phyloP scores from a whole-genome alignment of 2,113 vertebrate genomes.

The Hemichromis elongatus region DNA sequence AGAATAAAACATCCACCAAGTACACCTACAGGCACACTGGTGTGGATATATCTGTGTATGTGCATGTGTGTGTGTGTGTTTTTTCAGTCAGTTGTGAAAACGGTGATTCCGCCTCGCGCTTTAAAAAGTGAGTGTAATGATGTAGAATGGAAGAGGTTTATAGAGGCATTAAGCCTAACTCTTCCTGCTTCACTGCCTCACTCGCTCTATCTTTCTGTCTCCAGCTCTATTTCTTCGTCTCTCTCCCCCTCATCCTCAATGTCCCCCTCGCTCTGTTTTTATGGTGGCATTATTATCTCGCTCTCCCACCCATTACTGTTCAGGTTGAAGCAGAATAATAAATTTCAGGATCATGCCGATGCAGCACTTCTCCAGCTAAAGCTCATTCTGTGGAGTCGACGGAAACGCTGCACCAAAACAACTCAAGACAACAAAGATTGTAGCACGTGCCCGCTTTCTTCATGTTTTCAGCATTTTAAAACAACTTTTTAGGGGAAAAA shows the following conservation, averaged over 20 bases:
- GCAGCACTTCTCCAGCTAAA: slow-evolving; percentile 49
- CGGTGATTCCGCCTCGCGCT: slow-evolving; percentile 52
- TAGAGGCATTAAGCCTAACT: slow-evolving; percentile 55
- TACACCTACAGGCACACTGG: slow-evolving; percentile 13
- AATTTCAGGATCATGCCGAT: slow-evolving; percentile 60
- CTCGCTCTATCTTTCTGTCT: slow-evolving; percentile 5
- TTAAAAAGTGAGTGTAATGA: slow-evolving; percentile 64
- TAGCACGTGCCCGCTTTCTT: neutral
- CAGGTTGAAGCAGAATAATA: slow-evolving; percentile 63
- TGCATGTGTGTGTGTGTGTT: slow-evolving; percentile 6
- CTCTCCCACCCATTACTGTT: slow-evolving; percentile 63
- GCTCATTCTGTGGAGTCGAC: slow-evolving; percentile 61
- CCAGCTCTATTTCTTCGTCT: neutral
- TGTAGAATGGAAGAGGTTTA: slow-evolving; percentile 64
- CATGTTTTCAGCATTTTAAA: neutral
- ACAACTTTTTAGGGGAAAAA: neutral
- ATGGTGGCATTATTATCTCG: slow-evolving; percentile 58
- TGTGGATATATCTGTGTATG: neutral
- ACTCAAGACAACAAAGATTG: slow-evolving; percentile 11
- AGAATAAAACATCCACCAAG: slow-evolving; percentile 49
- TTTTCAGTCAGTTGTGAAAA: slow-evolving; percentile 57
- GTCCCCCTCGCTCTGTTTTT: slow-evolving; percentile 56
- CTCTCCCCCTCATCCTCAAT: slow-evolving; percentile 2
- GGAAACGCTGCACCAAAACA: slow-evolving; percentile 45
- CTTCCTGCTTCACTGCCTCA: slow-evolving; percentile 19